A percentile compares a stretch with the other conserved stretches of the same genome.
These are phyloP conservation scores for Crotophaga sulcirostris DNA, from an alignment of 2,113 vertebrate species.

Conservation along the genomic window DNA sequence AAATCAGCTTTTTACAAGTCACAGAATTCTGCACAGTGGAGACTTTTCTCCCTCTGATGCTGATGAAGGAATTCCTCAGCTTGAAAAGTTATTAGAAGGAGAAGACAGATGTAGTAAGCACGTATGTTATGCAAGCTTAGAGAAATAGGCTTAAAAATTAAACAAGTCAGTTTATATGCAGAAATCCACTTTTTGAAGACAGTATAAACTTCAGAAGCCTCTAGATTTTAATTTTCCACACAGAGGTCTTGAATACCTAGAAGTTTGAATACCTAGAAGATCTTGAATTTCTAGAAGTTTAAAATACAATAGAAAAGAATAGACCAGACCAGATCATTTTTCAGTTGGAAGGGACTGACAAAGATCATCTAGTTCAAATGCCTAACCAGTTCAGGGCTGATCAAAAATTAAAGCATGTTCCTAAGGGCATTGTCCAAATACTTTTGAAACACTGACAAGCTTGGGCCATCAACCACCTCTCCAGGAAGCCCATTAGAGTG, in stretches of 20 bases:
- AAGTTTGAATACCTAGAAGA: too few relatives aligned
- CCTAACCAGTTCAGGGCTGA: not conserved
- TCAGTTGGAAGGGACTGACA: not conserved
- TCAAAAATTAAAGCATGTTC: not conserved
- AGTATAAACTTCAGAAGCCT: not conserved
- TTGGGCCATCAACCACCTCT: not conserved
- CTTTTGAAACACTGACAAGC: not conserved
- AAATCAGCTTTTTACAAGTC: not conserved
- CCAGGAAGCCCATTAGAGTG: not conserved
- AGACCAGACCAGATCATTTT: too few relatives aligned
- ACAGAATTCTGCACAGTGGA: not conserved
- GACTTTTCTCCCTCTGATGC: not conserved
- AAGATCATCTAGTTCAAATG: not conserved
- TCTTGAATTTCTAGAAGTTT: not conserved
- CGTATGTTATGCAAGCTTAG: not conserved
- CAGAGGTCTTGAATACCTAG: not conserved
- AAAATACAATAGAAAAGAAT: not conserved
- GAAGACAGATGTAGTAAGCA: not conserved
- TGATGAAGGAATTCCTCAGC: not conserved
- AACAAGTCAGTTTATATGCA: not conserved
- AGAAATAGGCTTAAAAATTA: not conserved
- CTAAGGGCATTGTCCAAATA: not conserved
- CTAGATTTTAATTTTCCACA: not conserved
- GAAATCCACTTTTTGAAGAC: not conserved
- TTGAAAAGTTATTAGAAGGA: not conserved